A percentile compares a stretch with the other conserved stretches of the same genome.
These are phyloP conservation scores for Drosophila melanica DNA, from an alignment of 1,140 invertebrate genomes.

Conservation along the genomic window DNA sequence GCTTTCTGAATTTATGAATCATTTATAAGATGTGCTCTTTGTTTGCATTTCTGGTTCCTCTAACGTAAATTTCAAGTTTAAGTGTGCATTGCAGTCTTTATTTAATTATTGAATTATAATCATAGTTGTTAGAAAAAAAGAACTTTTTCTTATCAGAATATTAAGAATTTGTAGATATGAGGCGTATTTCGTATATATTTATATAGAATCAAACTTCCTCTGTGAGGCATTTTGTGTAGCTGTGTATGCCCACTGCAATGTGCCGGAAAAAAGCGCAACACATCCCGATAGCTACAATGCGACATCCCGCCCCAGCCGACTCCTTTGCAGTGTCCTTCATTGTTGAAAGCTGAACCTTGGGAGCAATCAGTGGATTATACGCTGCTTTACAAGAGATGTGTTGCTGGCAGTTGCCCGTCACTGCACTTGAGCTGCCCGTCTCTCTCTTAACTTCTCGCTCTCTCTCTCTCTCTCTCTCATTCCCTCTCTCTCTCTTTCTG, in stretches of 20 bases:
- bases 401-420: slow-evolving; percentile 14
- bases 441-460: not conserved
- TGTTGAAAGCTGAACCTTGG: slow-evolving; percentile 80
- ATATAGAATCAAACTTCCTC: too few relatives aligned
- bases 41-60: too few relatives aligned
- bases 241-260: not conserved
- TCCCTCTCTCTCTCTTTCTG: not conserved
- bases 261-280: slow-evolving; percentile 8
- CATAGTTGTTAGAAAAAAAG: too few relatives aligned
- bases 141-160: too few relatives aligned
- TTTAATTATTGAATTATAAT: too few relatives aligned
- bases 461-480: not conserved
- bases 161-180: too few relatives aligned
- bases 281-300: slow-evolving; percentile 10
- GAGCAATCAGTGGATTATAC: slow-evolving; percentile 78
- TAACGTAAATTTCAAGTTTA: too few relatives aligned
- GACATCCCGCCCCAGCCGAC: not conserved
- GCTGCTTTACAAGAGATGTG: slow-evolving; percentile 60
- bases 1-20: too few relatives aligned
- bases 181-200: too few relatives aligned
- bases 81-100: too few relatives aligned
- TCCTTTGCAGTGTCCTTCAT: slow-evolving; percentile 57
- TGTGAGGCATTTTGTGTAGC: not conserved
- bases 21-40: too few relatives aligned
- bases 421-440: slow-evolving; percentile 4